Conservation (phyloP, 2,888 invertebrate genomes). For the Acheta domesticus region DNA sequence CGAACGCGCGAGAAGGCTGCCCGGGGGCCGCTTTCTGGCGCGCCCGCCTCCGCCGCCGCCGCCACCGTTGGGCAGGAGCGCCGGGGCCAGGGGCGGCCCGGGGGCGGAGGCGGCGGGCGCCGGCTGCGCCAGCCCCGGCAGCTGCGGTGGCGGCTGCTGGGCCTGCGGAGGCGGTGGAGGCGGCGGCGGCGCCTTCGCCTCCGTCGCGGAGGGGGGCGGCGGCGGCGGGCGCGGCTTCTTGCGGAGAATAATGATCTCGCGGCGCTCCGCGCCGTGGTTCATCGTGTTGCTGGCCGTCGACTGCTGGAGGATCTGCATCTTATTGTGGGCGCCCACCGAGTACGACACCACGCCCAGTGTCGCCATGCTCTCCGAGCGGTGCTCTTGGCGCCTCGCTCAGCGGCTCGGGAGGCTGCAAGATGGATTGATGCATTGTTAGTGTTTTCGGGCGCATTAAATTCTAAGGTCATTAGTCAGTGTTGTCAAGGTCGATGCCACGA, state of each 20-base stretch:
- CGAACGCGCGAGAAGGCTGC: neutral
- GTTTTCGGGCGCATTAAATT: no score
- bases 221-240: constrained; percentile 47
- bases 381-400: neutral
- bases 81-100: neutral
- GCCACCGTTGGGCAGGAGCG: neutral
- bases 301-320: constrained; percentile 64
- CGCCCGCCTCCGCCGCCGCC: constrained; percentile 18
- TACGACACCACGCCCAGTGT: constrained; percentile 54
- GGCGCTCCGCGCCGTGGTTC: constrained; percentile 47
- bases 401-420: neutral
- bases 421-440: no score
- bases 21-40: neutral
- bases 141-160: constrained; percentile 12
- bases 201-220: neutral
- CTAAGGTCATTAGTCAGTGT: no score
- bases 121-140: constrained; percentile 29
- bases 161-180: neutral
- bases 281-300: constrained; percentile 40
- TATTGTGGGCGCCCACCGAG: constrained; percentile 56
- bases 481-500: no score
- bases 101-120: neutral
- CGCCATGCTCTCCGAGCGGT: constrained; percentile 50
- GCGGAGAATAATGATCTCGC: constrained; percentile 56
- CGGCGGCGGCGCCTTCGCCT: constrained; percentile 43